Evolutionary conservation across 2,888 invertebrate species (phyloP).

Genomic region (Pristionchus exspectatus): DNA sequence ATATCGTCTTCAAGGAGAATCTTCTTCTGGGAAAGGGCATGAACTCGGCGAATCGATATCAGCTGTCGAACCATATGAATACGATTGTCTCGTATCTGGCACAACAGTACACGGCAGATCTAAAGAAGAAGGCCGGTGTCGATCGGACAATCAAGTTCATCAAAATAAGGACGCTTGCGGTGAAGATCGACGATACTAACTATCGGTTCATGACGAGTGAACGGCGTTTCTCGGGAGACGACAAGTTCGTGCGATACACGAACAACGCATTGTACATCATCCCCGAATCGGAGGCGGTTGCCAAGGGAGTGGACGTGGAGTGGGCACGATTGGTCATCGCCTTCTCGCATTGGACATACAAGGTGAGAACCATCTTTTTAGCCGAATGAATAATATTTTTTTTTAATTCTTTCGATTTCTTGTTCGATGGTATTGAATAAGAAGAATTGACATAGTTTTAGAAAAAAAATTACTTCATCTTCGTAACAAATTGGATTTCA

Average conservation of each 20-base stretch:
- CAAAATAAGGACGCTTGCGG: neutral
- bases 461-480: too few species aligned
- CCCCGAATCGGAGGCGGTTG: neutral
- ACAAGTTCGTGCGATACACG: constrained; percentile 51
- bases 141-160: neutral
- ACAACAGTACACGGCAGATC: neutral
- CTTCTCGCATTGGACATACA: constrained; percentile 54
- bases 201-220: constrained; percentile 48
- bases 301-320: constrained; percentile 37
- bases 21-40: neutral
- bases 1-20: constrained; percentile 7
- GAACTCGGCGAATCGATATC: constrained; percentile 45
- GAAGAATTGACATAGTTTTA: too few species aligned
- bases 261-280: constrained; percentile 46
- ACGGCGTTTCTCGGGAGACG: neutral
- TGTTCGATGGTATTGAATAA: too few species aligned
- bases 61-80: constrained; percentile 40
- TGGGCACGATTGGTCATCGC: constrained; percentile 37
- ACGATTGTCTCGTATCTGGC: constrained; percentile 34
- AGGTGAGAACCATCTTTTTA: neutral
- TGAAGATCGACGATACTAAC: neutral
- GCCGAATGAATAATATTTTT: neutral
- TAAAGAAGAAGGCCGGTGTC: neutral
- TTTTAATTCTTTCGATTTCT: too few species aligned
- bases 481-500: too few species aligned